Percentiles rank a stretch among this genome's conserved stretches.
Evolutionary conservation across 2,797 vertebrate genomes (phyloP).

Genomic region (Sebastes iracundus): DNA sequence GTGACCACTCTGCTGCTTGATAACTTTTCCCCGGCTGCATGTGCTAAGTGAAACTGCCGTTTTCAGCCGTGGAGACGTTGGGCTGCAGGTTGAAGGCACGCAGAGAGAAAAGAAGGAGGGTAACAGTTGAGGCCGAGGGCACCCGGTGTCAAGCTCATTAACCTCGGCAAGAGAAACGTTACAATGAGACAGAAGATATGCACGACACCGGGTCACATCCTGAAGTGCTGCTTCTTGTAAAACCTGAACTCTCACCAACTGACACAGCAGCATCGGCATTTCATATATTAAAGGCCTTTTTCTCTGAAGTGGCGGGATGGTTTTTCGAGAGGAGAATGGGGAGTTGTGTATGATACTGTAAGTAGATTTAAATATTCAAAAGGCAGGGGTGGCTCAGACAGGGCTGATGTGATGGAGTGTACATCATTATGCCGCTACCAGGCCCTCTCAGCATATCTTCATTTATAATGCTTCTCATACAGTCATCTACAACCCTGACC

Average conservation of each 20-base stretch:
- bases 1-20: constrained; percentile 86
- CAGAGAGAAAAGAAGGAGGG: constrained; percentile 55
- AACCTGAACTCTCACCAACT: constrained; percentile 68
- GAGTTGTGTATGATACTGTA: constrained; percentile 52
- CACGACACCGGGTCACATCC: constrained; percentile 67
- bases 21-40: constrained; percentile 83
- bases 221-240: constrained; percentile 74
- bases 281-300: constrained; percentile 67
- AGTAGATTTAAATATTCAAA: constrained; percentile 69
- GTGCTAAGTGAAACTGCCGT: constrained; percentile 71
- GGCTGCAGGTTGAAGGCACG: constrained; percentile 54
- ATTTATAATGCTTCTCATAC: constrained; percentile 71
- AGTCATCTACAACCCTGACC: constrained; percentile 63
- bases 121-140: constrained; percentile 63
- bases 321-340: constrained; percentile 44
- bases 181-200: constrained; percentile 74
- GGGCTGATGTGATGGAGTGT: constrained; percentile 42
- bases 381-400: constrained; percentile 41
- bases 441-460: constrained; percentile 66
- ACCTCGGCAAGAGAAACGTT: constrained; percentile 74
- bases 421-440: constrained; percentile 64
- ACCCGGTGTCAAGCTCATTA: constrained; percentile 77
- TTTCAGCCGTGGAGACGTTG: constrained; percentile 48
- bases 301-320: constrained; percentile 52
- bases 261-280: constrained; percentile 68